phyloP scores from a whole-genome alignment of 2,888 invertebrate genomes.

The Eudemis profundana region DNA sequence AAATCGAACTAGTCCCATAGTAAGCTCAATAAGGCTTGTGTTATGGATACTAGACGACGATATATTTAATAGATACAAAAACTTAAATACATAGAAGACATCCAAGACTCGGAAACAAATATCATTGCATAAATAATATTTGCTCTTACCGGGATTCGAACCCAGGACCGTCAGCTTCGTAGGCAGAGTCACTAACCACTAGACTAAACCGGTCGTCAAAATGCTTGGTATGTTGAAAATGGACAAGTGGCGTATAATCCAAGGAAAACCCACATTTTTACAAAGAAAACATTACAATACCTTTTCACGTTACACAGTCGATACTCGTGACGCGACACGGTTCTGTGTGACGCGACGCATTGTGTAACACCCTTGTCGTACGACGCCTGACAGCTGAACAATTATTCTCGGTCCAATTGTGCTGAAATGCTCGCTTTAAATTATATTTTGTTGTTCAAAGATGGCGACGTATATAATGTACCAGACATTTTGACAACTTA shows the following conservation, averaged over 20 bases:
- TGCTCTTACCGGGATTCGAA: no score
- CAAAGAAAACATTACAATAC: conserved; percentile 3
- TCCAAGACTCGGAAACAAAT: no score
- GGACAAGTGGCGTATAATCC: background rate
- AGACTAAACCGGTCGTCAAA: no score
- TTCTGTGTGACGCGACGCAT: conserved; percentile 57
- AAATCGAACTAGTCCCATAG: no score
- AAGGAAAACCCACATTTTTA: background rate
- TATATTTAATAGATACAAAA: no score
- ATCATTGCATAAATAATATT: no score
- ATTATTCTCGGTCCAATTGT: conserved; percentile 57
- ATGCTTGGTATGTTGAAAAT: background rate
- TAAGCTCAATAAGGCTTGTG: no score
- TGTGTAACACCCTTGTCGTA: conserved; percentile 68
- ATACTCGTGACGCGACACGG: conserved; percentile 55
- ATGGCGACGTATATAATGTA: background rate
- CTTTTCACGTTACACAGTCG: conserved; percentile 54
- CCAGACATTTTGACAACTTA: background rate
- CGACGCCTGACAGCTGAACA: conserved; percentile 56
- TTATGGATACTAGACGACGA: no score
- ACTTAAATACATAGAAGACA: no score
- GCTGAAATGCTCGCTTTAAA: conserved; percentile 32
- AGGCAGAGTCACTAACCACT: no score
- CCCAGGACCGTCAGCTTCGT: no score
- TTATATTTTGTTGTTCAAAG: conserved; percentile 19